These are phyloP conservation scores for Phyllopteryx taeniolatus DNA, from an alignment of 2,113 vertebrate species.

Conservation along the genomic window DNA sequence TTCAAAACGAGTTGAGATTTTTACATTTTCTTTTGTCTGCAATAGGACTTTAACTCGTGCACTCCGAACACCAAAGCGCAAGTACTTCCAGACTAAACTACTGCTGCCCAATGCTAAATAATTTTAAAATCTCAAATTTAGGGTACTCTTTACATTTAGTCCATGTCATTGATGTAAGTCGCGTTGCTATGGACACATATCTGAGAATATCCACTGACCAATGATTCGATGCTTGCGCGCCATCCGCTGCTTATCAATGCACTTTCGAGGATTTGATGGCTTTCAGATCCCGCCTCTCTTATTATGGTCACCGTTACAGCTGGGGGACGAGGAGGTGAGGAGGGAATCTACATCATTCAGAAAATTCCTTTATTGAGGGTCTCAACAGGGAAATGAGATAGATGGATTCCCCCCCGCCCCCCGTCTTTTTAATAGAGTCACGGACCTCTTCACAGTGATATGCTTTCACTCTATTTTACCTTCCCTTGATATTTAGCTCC, in stretches of 20 bases:
- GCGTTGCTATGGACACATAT: slow-evolving; percentile 4
- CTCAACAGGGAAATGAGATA: slow-evolving; percentile 68
- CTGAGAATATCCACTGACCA: slow-evolving; percentile 15
- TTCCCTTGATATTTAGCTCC: slow-evolving; percentile 51
- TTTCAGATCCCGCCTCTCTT: slow-evolving; percentile 57
- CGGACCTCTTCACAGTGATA: slow-evolving; percentile 59
- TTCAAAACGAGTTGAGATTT: no score
- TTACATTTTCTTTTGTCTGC: no score
- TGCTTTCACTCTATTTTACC: slow-evolving; percentile 57
- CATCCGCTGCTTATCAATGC: slow-evolving; percentile 67
- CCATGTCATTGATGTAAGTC: neutral
- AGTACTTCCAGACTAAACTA: no score
- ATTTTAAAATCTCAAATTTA: neutral
- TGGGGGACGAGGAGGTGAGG: slow-evolving; percentile 21
- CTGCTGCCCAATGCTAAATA: neutral
- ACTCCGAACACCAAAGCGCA: no score
- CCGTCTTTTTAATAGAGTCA: slow-evolving; percentile 47
- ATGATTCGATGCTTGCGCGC: slow-evolving; percentile 1
- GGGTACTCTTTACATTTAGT: neutral
- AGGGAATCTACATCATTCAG: slow-evolving; percentile 62
- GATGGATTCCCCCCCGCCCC: slow-evolving; percentile 31
- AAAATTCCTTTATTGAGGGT: slow-evolving; percentile 62
- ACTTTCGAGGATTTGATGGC: slow-evolving; percentile 68
- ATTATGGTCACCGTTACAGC: slow-evolving; percentile 66
- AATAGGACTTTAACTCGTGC: no score